These are phyloP conservation scores for Amblyraja radiata DNA, from an alignment of 2,797 vertebrate species.

Conservation along the genomic window DNA sequence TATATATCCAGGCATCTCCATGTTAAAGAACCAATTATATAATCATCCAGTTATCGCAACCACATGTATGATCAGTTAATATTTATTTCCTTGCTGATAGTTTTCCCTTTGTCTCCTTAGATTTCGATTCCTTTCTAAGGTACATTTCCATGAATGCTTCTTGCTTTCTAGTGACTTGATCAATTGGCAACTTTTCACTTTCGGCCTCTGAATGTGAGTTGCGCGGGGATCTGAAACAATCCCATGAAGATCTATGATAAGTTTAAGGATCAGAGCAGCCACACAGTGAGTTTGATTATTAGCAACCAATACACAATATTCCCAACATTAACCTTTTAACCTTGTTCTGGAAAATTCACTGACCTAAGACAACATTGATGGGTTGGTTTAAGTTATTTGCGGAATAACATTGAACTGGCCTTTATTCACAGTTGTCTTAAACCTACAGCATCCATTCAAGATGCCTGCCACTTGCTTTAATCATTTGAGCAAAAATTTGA, in stretches of 20 bases:
- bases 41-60: background rate
- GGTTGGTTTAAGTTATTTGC: background rate
- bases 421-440: background rate
- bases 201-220: background rate
- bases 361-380: background rate
- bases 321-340: background rate
- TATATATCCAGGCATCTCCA: background rate
- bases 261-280: background rate
- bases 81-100: background rate
- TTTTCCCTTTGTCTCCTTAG: background rate
- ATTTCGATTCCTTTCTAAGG: background rate
- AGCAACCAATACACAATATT: background rate
- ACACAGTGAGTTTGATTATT: background rate
- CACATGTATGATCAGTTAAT: background rate
- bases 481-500: background rate
- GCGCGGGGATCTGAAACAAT: background rate
- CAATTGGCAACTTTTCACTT: background rate
- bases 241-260: background rate
- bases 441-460: background rate
- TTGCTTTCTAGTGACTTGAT: background rate
- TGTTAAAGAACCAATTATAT: background rate
- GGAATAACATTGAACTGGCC: background rate
- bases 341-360: background rate
- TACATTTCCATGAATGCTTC: background rate
- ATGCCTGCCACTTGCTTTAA: background rate